These are phyloP conservation scores for Tetragnatha montana DNA, from an alignment of 2,888 invertebrate genomes.

Conservation along the genomic window DNA sequence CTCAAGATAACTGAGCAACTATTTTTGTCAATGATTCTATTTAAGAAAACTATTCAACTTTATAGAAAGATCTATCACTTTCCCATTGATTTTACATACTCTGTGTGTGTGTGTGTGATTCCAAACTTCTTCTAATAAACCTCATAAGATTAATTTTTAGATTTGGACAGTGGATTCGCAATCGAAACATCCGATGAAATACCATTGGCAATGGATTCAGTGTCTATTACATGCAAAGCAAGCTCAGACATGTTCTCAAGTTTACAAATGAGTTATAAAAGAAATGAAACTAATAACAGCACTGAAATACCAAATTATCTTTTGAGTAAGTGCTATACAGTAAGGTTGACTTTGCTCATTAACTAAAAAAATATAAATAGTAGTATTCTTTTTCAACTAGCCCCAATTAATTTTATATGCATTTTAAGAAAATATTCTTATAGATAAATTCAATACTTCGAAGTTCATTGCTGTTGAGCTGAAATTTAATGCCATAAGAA, in stretches of 20 bases:
- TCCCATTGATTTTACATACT: neutral
- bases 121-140: too few species aligned
- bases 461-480: constrained; percentile 40
- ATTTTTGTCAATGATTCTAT: too few species aligned
- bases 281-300: constrained; percentile 6
- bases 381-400: neutral
- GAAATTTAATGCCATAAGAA: constrained; percentile 72
- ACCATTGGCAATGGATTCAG: constrained; percentile 22
- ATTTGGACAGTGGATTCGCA: constrained; percentile 47
- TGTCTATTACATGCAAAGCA: constrained; percentile 46
- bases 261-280: constrained; percentile 36
- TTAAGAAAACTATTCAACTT: too few species aligned
- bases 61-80: neutral
- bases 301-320: neutral
- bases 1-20: too few species aligned
- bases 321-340: constrained; percentile 34
- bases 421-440: neutral
- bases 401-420: too few species aligned
- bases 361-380: neutral
- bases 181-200: neutral
- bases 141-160: constrained; percentile 20
- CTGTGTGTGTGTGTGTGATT: too few species aligned
- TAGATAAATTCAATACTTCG: constrained; percentile 23
- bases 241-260: constrained; percentile 23
- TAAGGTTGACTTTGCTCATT: neutral